phyloP scores from a whole-genome alignment of 1,140 invertebrate species.

The Melipona quadrifasciata region DNA sequence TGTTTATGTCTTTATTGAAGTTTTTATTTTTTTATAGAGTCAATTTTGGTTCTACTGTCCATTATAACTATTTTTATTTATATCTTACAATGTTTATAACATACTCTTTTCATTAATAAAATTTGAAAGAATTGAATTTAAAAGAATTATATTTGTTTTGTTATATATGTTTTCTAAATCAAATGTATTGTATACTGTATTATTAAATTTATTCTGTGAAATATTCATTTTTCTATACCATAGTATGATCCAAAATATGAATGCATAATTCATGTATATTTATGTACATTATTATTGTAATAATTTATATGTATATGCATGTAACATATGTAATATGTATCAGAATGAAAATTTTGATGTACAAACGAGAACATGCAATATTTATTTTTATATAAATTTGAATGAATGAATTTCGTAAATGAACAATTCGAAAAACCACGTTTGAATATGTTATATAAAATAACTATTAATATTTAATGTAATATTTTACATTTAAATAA shows the following conservation, averaged over 20 bases:
- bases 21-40: neutral
- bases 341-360: constrained; percentile 25
- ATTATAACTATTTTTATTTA: neutral
- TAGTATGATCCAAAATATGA: neutral
- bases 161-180: neutral
- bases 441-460: neutral
- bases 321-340: constrained; percentile 24
- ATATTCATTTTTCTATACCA: constrained; percentile 21
- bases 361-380: constrained; percentile 21
- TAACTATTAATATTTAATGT: constrained; percentile 1
- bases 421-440: neutral
- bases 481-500: neutral
- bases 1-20: neutral
- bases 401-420: constrained; percentile 11
- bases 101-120: neutral
- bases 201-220: neutral
- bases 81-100: neutral
- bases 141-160: neutral
- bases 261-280: constrained; percentile 11
- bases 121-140: neutral
- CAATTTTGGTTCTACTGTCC: neutral
- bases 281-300: constrained; percentile 12
- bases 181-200: neutral
- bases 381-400: constrained; percentile 41
- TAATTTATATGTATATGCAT: neutral